These are phyloP conservation scores for Gopherus flavomarginatus DNA, from an alignment of 2,113 vertebrate genomes.

Conservation along the genomic window DNA sequence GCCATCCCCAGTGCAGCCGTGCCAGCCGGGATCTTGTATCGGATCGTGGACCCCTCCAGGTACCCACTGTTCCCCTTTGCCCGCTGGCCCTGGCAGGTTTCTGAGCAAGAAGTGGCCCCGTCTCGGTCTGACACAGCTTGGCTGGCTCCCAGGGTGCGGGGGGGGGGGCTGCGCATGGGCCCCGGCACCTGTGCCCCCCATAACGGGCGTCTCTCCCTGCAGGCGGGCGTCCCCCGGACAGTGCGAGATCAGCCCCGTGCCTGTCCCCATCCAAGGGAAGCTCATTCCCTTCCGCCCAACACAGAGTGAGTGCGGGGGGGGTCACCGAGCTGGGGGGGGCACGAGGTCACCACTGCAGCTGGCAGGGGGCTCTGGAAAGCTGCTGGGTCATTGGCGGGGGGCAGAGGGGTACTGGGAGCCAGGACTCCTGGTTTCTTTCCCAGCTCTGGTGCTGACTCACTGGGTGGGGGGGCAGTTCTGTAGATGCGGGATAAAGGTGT, in stretches of 20 bases:
- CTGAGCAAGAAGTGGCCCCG: not conserved
- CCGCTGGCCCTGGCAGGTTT: not conserved
- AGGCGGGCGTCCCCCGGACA: slow-evolving; percentile 83
- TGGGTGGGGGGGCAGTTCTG: too few relatives aligned
- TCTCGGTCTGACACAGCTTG: not conserved
- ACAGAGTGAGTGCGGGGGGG: slow-evolving; percentile 73
- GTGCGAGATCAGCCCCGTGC: slow-evolving; percentile 76
- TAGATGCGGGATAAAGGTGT: too few relatives aligned
- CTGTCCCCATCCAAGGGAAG: slow-evolving; percentile 82
- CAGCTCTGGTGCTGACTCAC: too few relatives aligned
- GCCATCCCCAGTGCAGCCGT: slow-evolving; percentile 77
- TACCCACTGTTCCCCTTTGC: slow-evolving; percentile 20
- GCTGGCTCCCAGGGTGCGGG: not conserved
- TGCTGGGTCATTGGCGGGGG: too few relatives aligned
- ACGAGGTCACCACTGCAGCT: not conserved
- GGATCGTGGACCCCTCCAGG: slow-evolving; percentile 86
- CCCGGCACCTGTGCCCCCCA: not conserved
- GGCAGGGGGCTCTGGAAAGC: not conserved
- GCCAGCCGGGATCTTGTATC: slow-evolving; percentile 81
- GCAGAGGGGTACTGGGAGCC: not conserved
- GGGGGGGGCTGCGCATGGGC: not conserved
- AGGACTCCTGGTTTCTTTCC: too few relatives aligned
- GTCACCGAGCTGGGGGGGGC: not conserved
- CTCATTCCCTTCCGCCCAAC: slow-evolving; percentile 82
- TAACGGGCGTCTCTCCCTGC: not conserved